Percentiles rank a stretch among this genome's conserved stretches.
Conservation (phyloP, 2,888 invertebrate genomes). For the Orthosia cruda region DNA sequence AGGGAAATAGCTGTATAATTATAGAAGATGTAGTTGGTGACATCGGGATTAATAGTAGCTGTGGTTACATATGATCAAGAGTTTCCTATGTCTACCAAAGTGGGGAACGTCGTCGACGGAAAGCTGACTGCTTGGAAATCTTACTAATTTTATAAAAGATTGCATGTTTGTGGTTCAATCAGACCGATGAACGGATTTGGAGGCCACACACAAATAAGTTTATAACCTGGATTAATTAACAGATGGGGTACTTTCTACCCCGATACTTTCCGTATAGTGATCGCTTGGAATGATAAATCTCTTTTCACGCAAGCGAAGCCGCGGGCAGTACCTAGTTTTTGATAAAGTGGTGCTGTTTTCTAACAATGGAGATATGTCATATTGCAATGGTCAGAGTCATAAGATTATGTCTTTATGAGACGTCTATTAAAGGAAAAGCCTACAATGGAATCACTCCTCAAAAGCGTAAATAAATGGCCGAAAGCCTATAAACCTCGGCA, state of each 20-base stretch:
- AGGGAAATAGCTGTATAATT: constrained; percentile 12
- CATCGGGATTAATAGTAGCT: not conserved
- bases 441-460: not conserved
- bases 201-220: too few species aligned
- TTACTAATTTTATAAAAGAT: too few species aligned
- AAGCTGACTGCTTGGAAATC: not conserved
- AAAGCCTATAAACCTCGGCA: not conserved
- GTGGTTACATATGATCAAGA: not conserved
- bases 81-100: not conserved
- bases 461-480: constrained; percentile 2
- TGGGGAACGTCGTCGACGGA: too few species aligned
- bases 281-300: too few species aligned
- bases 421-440: not conserved
- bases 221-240: too few species aligned
- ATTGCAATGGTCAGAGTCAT: not conserved
- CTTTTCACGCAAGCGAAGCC: too few species aligned
- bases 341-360: not conserved
- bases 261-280: too few species aligned
- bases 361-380: not conserved
- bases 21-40: constrained; percentile 24
- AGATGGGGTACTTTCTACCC: too few species aligned
- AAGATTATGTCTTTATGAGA: not conserved
- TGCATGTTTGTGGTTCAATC: too few species aligned
- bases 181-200: too few species aligned
- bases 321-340: not conserved